Conservation (phyloP, 2,888 invertebrate genomes). For the Blastobasis lacticolella region DNA sequence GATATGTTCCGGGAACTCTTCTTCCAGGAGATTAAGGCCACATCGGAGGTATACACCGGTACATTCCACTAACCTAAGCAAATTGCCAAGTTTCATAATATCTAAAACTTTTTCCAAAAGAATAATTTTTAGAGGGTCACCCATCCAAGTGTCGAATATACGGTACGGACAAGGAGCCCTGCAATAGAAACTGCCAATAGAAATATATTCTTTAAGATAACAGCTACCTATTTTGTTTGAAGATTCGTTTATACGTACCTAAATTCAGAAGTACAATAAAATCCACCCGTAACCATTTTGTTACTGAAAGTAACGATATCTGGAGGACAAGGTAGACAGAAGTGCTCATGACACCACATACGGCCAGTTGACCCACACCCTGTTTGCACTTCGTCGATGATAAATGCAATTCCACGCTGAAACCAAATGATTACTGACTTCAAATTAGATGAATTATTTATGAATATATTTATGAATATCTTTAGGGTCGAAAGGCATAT, state of each 20-base stretch:
- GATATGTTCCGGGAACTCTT: constrained; percentile 80
- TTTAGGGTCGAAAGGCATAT: too few relatives aligned
- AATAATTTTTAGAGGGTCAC: constrained; percentile 95
- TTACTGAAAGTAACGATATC: constrained; percentile 98
- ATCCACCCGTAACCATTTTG: constrained; percentile 97
- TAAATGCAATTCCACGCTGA: constrained; percentile 82
- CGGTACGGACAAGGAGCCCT: constrained; percentile 86
- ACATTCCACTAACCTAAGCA: constrained; percentile 81
- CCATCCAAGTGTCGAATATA: constrained; percentile 99
- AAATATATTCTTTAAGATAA: too few relatives aligned
- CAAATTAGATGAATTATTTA: too few relatives aligned
- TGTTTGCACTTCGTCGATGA: constrained; percentile 98
- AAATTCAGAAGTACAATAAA: constrained; percentile 85
- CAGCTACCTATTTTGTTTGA: too few relatives aligned
- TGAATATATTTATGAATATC: too few relatives aligned
- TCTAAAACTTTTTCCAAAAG: constrained; percentile 88
- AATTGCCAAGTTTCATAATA: constrained; percentile 85
- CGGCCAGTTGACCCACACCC: constrained; percentile 97
- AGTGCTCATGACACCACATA: constrained; percentile 98
- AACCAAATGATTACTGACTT: not conserved
- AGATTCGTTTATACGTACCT: constrained; percentile 60
- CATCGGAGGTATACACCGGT: constrained; percentile 79
- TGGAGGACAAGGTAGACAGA: constrained; percentile 87
- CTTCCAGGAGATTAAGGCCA: constrained; percentile 79
- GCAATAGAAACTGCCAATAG: constrained; percentile 11